Percentiles rank a stretch among this genome's conserved stretches.
phyloP scores from a whole-genome alignment of 1,140 invertebrate genomes.

The Lepidurus apus region DNA sequence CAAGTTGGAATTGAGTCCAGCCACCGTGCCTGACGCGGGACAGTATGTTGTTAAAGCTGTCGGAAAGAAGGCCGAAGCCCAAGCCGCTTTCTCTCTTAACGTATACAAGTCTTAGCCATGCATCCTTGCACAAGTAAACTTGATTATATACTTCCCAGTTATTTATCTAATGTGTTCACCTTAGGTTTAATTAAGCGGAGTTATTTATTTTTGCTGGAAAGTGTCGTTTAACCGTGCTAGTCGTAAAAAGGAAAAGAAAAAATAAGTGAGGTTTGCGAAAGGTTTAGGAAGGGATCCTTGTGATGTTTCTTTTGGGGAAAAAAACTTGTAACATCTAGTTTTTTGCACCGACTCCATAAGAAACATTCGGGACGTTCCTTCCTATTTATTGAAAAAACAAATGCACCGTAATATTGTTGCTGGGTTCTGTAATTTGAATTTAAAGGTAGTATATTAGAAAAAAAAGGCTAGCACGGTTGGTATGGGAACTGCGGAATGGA shows the following conservation, averaged over 20 bases:
- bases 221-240: background rate
- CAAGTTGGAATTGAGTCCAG: conserved; percentile 64
- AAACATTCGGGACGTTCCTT: background rate
- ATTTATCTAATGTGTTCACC: background rate
- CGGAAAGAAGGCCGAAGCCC: conserved; percentile 72
- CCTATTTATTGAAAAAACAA: background rate
- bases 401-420: background rate
- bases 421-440: background rate
- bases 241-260: background rate
- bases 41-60: conserved; percentile 84
- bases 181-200: background rate
- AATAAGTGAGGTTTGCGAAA: background rate
- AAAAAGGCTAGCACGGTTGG: background rate
- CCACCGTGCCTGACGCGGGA: conserved; percentile 72
- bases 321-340: background rate
- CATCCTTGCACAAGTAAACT: background rate
- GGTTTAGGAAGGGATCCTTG: background rate
- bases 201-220: conserved; percentile 12
- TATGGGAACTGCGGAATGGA: background rate
- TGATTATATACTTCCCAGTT: background rate
- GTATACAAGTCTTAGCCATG: conserved; percentile 46
- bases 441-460: background rate
- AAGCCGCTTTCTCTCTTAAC: conserved; percentile 80
- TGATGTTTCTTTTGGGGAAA: background rate
- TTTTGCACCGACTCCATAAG: conserved; percentile 6